Evolutionary conservation across 30 jellyfish, hydroid and myxozoan species (phyloP), one percentile per base, ranked within the genome.

Genomic region (Sanderia malayensis): DNA sequence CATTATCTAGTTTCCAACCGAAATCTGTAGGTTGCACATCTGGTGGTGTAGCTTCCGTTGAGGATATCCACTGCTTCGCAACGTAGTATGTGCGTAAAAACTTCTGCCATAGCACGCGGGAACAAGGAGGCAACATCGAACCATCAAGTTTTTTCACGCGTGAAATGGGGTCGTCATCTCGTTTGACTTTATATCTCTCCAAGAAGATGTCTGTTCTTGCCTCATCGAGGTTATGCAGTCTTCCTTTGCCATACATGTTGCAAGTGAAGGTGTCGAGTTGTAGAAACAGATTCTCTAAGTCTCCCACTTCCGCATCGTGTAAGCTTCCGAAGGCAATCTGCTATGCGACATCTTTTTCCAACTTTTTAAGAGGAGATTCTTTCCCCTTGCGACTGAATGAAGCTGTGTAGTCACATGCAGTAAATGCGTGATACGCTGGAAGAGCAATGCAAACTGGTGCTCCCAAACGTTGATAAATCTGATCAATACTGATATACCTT

Each of bases 401-500:
- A n/a, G n/a, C n/a, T n/a, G n/a, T n/a, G n/a, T n/a, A n/a, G n/a
- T n/a, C n/a, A n/a, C n/a, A n/a, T n/a, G n/a, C n/a, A n/a, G n/a
- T n/a, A n/a, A n/a, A n/a, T n/a, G n/a, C n/a, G n/a, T n/a, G n/a
- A n/a, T n/a, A n/a, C n/a, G n/a, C n/a, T n/a, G n/a, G n/a, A n/a
- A n/a, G n/a, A n/a, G n/a, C n/a, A n/a, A n/a, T n/a, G n/a, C n/a
- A n/a, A n/a, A n/a, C n/a, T n/a, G n/a, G n/a, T n/a, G n/a, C n/a
- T n/a, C n/a, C n/a, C n/a, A n/a, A n/a, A n/a, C n/a, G n/a, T n/a
- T n/a, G n/a, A n/a, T n/a, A n/a, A 18, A 61, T 10, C 23, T 7
- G 29, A 19, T 61, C 53, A 32, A 61, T 29, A 29, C 23, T 61
- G 53, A 61, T 61, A 11, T 61, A 61, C 33, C 74, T 17, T 61